Percentiles rank a stretch among this genome's conserved stretches.
These are phyloP conservation scores for Microtus pennsylvanicus DNA, from an alignment of 2,113 vertebrate species.

Conservation along the genomic window DNA sequence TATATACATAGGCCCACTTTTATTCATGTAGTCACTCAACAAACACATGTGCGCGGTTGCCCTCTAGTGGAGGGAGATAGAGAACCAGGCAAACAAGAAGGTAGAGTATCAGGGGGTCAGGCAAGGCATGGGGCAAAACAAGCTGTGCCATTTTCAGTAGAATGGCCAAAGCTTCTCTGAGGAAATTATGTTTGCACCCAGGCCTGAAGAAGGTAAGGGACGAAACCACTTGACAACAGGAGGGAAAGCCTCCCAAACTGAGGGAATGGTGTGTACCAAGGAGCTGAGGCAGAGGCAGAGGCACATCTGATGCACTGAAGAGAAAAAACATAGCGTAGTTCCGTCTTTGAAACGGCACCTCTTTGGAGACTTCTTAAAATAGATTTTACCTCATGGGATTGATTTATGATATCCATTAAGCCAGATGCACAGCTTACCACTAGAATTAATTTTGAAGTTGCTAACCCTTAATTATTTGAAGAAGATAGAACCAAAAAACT, in stretches of 20 bases:
- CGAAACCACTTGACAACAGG: not conserved
- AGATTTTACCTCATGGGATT: constrained; percentile 80
- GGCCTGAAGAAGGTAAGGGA: not conserved
- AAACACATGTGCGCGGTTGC: not conserved
- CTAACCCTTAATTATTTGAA: constrained; percentile 82
- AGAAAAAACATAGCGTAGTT: constrained; percentile 44
- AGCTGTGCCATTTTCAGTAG: not conserved
- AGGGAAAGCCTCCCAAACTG: not conserved
- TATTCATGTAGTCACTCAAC: not conserved
- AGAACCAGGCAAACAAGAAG: not conserved
- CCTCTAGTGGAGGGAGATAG: not conserved
- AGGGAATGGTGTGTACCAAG: not conserved
- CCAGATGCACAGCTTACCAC: constrained; percentile 67
- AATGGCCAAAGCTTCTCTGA: not conserved
- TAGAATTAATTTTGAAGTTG: constrained; percentile 81
- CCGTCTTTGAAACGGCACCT: constrained; percentile 60
- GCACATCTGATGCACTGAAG: accelerated
- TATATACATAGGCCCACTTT: not conserved
- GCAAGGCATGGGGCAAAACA: not conserved
- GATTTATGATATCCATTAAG: constrained; percentile 80
- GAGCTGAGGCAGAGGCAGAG: not conserved
- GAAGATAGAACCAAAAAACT: constrained; percentile 64
- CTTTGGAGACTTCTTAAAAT: constrained; percentile 70
- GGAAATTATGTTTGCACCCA: not conserved
- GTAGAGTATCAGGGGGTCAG: not conserved